Evolutionary conservation across 2,888 invertebrate species (phyloP).

Genomic region (Stomorhina lunata): DNA sequence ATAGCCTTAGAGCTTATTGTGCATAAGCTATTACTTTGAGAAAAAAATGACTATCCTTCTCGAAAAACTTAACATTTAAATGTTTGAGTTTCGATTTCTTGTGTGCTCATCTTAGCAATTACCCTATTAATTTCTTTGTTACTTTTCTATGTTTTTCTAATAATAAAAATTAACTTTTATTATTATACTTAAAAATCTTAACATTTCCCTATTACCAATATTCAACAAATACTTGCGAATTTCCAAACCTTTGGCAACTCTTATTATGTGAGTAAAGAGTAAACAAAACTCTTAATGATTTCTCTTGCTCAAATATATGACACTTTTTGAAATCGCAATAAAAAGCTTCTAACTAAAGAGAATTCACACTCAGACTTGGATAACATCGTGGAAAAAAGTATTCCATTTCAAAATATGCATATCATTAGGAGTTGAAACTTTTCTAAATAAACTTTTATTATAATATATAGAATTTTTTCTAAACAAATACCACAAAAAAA

Average conservation of each 20-base stretch:
- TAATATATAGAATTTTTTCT: not conserved
- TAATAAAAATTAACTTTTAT: too few species aligned
- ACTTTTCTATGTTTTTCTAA: too few species aligned
- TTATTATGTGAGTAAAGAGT: not conserved
- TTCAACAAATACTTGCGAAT: not conserved
- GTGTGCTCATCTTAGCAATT: too few species aligned
- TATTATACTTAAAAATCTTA: not conserved
- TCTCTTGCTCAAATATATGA: not conserved
- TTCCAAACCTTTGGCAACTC: slow-evolving; percentile 2
- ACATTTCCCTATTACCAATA: not conserved
- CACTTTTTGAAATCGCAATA: not conserved
- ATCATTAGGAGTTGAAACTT: slow-evolving; percentile 11
- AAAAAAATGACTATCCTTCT: too few species aligned
- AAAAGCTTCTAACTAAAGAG: not conserved
- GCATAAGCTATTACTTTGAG: too few species aligned
- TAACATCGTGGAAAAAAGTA: not conserved
- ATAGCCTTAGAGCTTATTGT: too few species aligned
- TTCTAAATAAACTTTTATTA: slow-evolving; percentile 24
- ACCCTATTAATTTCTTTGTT: too few species aligned
- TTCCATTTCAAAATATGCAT: slow-evolving; percentile 1
- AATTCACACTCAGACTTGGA: slow-evolving; percentile 4
- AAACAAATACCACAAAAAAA: not conserved
- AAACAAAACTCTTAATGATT: not conserved
- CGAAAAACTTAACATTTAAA: too few species aligned
- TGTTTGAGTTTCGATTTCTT: too few species aligned